phyloP scores from a whole-genome alignment of 2,888 invertebrate species.

The Ormyrus labotus region DNA sequence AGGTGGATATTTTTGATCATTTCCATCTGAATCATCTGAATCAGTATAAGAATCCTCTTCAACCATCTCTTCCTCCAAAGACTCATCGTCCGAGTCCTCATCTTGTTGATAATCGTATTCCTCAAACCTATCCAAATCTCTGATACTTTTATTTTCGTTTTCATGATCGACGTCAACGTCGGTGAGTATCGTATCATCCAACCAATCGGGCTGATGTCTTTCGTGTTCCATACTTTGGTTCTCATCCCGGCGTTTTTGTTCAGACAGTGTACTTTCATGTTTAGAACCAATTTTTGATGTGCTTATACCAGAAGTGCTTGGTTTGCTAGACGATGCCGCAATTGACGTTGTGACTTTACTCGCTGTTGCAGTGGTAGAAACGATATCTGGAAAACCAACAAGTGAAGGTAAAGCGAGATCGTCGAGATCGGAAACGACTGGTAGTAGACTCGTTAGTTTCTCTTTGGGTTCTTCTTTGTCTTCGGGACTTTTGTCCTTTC shows the following conservation, averaged over 20 bases:
- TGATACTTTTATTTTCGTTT: conserved; percentile 61
- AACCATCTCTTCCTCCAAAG: conserved; percentile 68
- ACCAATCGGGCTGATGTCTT: conserved; percentile 59
- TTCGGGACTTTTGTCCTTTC: conserved; percentile 63
- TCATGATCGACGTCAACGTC: conserved; percentile 65
- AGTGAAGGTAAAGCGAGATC: conserved; percentile 72
- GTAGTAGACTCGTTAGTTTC: conserved; percentile 67
- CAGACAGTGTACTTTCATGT: background rate
- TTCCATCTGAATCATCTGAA: conserved; percentile 77
- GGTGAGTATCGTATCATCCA: conserved; percentile 69
- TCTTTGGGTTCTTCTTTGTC: conserved; percentile 65
- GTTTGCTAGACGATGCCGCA: background rate
- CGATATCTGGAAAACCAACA: conserved; percentile 73
- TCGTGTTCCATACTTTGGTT: conserved; percentile 3
- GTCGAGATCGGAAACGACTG: conserved; percentile 71
- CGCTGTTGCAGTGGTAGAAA: conserved; percentile 61
- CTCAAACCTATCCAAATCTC: conserved; percentile 60
- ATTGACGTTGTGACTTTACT: conserved; percentile 53
- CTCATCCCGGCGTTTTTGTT: conserved; percentile 18
- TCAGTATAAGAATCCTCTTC: conserved; percentile 79
- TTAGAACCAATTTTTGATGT: background rate
- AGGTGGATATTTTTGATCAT: conserved; percentile 77
- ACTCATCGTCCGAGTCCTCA: conserved; percentile 69
- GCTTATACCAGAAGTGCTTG: background rate
- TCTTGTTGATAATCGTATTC: conserved; percentile 70